Evolutionary conservation across 1,140 invertebrate species (phyloP).

Genomic region (Gyrodactylus salaris): DNA sequence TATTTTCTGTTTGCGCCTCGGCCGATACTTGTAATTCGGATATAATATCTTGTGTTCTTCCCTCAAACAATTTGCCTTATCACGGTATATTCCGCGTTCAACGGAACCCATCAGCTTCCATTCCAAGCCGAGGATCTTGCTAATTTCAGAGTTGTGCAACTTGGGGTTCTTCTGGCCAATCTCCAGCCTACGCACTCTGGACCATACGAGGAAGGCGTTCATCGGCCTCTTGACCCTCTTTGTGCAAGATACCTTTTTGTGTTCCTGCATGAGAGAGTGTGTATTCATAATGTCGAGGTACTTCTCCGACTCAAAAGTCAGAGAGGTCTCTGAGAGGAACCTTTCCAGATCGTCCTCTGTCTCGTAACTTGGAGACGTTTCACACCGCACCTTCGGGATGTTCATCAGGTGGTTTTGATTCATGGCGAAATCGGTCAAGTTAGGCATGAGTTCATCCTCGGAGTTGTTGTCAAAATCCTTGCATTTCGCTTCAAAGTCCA

Average conservation of each 20-base stretch:
- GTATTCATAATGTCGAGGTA: not conserved
- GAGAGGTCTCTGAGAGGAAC: not conserved
- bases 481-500: no score
- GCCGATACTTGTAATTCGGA: not conserved
- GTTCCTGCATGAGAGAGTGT: not conserved
- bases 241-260: no score
- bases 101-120: not conserved
- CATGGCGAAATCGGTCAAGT: not conserved
- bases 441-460: not conserved
- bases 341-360: not conserved
- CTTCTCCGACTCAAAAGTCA: not conserved
- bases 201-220: not conserved
- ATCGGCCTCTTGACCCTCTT: not conserved
- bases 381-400: not conserved
- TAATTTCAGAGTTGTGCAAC: not conserved
- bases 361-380: not conserved
- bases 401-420: not conserved
- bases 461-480: no score
- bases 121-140: not conserved
- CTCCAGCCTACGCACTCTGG: not conserved
- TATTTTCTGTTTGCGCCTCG: not conserved
- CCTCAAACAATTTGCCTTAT: not conserved
- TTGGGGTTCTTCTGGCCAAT: not conserved
- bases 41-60: not conserved
- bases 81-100: not conserved